Base-by-base conservation (phyloP, 1,140 invertebrate species). In the Saxidomus purpurata region DNA sequence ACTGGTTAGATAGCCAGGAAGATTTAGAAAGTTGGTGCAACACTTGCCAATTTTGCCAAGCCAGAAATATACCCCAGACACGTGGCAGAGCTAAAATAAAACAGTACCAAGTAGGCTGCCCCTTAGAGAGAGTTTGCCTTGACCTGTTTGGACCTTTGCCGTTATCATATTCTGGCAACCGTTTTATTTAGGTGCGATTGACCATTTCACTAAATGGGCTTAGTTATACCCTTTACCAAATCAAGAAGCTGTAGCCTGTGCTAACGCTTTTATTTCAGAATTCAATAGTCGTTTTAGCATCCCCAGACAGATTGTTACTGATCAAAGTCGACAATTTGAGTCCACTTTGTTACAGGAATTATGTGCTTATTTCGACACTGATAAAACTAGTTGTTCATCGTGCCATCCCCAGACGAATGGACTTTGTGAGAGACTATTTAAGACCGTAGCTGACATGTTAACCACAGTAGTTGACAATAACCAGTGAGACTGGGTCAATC, bases 211-310 rank as follows among this genome's bases (percentile, higher is more conserved):
- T n/a, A 49, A 85, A 71, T 74, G 40, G 38, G 49, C n/a, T n/a
- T 19, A 69, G 74, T 22, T 22, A 13, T 71, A 38, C 67, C 43
- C 52, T 9, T 28, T 83, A 22, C 52, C n/a, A 71, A 49, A 74
- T 49, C 55, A 34, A 34, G 55, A 69, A 52, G 63, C 61, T 31
- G n/a, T 8, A 34, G 47, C 25, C 43, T 28, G 34, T 49, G 55
- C 0, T 34, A 61, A 71, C n/a, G 31, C 74, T 34, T 79, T 47
- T 79, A 38, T 71, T 4, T 0, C 31, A 19, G 36, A 19, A 28
- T 85, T 85, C 36, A 85, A 74, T 47, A 71, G 83, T 74, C 28
- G 83, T 17, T 71, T 85, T 74, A 67, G 83, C 2, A n/a, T 63
- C 43, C 63, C 83, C 15, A 36, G 74, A 36, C 38, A 74, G 22